Percentiles rank a stretch among this genome's conserved stretches.
These are phyloP conservation scores for Anhinga anhinga DNA, from an alignment of 2,113 vertebrate genomes.

Conservation along the genomic window DNA sequence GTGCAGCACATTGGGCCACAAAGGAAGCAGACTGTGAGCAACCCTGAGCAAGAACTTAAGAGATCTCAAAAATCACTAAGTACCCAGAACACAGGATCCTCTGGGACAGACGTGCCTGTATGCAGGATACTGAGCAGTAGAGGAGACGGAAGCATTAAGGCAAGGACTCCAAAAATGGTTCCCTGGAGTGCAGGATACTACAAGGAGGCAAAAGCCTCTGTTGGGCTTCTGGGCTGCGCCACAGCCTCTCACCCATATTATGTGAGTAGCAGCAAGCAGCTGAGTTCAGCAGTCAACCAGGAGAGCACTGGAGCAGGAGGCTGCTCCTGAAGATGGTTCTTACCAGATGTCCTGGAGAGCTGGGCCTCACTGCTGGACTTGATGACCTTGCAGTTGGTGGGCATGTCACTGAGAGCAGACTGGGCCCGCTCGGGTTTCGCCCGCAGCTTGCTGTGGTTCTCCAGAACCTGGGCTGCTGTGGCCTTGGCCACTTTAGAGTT, in stretches of 20 bases:
- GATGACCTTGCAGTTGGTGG: slow-evolving; percentile 80
- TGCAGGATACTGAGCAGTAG: neutral
- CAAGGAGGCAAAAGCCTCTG: neutral
- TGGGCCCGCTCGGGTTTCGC: slow-evolving; percentile 69
- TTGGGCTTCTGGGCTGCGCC: fast-evolving
- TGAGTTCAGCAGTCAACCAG: neutral
- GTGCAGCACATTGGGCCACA: neutral
- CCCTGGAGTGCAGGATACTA: neutral
- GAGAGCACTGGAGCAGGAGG: neutral
- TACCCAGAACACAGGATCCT: neutral
- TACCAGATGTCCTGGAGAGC: slow-evolving; percentile 85
- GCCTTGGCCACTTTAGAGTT: slow-evolving; percentile 75
- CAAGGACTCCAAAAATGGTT: neutral
- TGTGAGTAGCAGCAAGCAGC: fast-evolving
- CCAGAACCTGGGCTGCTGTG: slow-evolving; percentile 67
- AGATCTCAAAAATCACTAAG: neutral
- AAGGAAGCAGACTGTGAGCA: neutral
- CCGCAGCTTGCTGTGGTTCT: slow-evolving; percentile 69
- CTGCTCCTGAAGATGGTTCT: neutral
- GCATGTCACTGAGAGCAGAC: slow-evolving; percentile 33
- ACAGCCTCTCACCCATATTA: neutral
- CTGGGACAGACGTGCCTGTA: neutral
- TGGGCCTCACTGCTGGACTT: slow-evolving; percentile 88
- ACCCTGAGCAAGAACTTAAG: neutral
- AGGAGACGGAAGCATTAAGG: neutral